These are phyloP conservation scores for Leuciscus waleckii DNA, from an alignment of 2,797 vertebrate genomes.

Conservation along the genomic window DNA sequence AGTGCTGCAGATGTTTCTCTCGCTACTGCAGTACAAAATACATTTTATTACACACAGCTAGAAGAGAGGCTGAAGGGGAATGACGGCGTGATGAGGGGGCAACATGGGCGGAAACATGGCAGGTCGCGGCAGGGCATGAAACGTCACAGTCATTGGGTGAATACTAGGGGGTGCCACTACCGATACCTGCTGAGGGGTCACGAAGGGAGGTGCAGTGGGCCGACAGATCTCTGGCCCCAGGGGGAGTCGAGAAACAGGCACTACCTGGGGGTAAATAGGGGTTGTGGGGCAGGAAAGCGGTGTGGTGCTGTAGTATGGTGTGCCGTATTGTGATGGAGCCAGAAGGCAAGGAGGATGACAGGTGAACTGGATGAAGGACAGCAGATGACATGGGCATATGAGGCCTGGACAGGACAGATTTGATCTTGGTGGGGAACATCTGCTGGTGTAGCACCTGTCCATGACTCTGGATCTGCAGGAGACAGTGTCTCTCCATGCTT, in stretches of 20 bases:
- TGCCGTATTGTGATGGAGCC: constrained; percentile 82
- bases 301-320: constrained; percentile 81
- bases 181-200: constrained; percentile 75
- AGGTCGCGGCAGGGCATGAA: constrained; percentile 77
- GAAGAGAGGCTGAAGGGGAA: constrained; percentile 86
- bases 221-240: constrained; percentile 79
- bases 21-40: constrained; percentile 28
- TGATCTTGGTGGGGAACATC: constrained; percentile 78
- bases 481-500: constrained; percentile 76
- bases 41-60: constrained; percentile 60
- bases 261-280: constrained; percentile 80
- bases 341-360: constrained; percentile 77
- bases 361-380: constrained; percentile 76
- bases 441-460: constrained; percentile 77
- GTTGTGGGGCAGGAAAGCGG: constrained; percentile 82
- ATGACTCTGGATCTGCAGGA: constrained; percentile 75
- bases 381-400: constrained; percentile 59
- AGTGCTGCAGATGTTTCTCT: constrained; percentile 9
- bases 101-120: constrained; percentile 77
- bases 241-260: constrained; percentile 75
- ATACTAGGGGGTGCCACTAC: constrained; percentile 77
- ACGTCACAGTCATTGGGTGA: constrained; percentile 76
- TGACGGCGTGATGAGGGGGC: constrained; percentile 75
- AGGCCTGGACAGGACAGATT: constrained; percentile 73
- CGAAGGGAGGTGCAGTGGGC: constrained; percentile 69